Base-by-base conservation (phyloP, 2,888 invertebrate genomes). In the Lycia hirtaria region DNA sequence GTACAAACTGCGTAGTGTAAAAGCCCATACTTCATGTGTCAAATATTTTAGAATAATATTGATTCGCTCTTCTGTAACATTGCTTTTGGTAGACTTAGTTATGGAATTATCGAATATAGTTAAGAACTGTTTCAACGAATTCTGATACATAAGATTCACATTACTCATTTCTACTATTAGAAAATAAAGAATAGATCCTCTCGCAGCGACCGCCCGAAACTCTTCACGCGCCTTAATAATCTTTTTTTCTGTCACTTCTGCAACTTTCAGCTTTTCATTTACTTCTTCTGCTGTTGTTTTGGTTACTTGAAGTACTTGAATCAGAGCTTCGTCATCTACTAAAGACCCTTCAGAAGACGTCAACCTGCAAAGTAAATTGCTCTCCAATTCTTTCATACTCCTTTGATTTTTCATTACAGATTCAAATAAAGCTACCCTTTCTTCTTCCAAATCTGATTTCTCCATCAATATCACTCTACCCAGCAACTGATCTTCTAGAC, bases 91-190 rank as follows among this genome's bases (percentile, higher is more conserved):
- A 0, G 98, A 98, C 87, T 97, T 97, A 0, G 96, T 96, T 67
- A 99, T 98, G 0, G 98, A 98, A 73, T 95, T 96, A 80, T 99
- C 98, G 79, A 99, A 99, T 62, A 98, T 96, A 9, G 94, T 97
- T 37, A 99, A 89, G 87, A 99, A 99, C 81, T 99, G 98, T 76
- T 97, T 97, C 45, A 99, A 89, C 0, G 98, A 98, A 71, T 98
- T 98, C 85, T 99, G 99, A 79, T 99, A 99, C 98, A 99, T 99
- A 6, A 95, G 94, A 78, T 98, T 98, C 0, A 99, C 98, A 78
- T 97, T 96, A 75, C 97, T 97, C 98, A 99, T 98, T 91, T 99
- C 98, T 0, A 98, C 98, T 60, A 99, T 98, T 33, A 99, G 92
- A 81, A 99, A 99, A 79, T 99, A 99, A 1, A 99, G 89, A 54